These are phyloP conservation scores for Naso thynnoides DNA, from an alignment of 2,797 vertebrate genomes.

Conservation along the genomic window DNA sequence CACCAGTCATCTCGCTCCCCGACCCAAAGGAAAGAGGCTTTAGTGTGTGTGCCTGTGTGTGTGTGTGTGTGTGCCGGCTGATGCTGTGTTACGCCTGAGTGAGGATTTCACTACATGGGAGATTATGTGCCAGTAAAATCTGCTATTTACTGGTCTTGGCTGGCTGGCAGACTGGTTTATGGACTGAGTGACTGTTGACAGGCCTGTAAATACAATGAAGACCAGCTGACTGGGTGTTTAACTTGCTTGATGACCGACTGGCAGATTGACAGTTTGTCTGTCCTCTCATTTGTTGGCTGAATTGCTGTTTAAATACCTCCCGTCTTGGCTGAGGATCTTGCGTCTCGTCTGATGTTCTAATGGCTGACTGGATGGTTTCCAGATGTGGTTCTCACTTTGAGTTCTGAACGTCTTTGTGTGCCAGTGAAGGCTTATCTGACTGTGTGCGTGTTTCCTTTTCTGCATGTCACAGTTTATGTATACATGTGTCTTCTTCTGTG, in stretches of 20 bases:
- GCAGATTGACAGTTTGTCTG: background rate
- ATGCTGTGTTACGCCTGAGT: constrained; percentile 18
- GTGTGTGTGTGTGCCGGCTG: constrained; percentile 14
- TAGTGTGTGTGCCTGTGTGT: constrained; percentile 19
- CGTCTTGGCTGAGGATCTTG: background rate
- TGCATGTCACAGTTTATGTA: no score
- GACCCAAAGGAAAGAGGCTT: constrained; percentile 52
- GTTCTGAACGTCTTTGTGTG: no score
- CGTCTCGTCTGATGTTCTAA: background rate
- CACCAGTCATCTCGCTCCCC: constrained; percentile 47
- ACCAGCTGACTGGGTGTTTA: constrained; percentile 5
- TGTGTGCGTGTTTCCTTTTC: no score
- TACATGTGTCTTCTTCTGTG: no score
- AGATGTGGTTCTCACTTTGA: no score
- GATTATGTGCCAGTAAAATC: constrained; percentile 62
- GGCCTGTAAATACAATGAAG: background rate
- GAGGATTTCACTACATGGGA: constrained; percentile 46
- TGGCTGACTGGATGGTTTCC: background rate
- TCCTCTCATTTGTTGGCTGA: background rate
- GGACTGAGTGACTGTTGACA: constrained; percentile 2
- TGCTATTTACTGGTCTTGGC: constrained; percentile 38
- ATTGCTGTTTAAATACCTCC: background rate
- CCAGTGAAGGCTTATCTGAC: no score
- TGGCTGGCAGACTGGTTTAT: constrained; percentile 23
- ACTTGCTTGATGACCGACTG: background rate